Percentiles rank a stretch among this genome's conserved stretches.
Evolutionary conservation across 2,888 invertebrate genomes (phyloP).

Genomic region (Pegoplata infirma): DNA sequence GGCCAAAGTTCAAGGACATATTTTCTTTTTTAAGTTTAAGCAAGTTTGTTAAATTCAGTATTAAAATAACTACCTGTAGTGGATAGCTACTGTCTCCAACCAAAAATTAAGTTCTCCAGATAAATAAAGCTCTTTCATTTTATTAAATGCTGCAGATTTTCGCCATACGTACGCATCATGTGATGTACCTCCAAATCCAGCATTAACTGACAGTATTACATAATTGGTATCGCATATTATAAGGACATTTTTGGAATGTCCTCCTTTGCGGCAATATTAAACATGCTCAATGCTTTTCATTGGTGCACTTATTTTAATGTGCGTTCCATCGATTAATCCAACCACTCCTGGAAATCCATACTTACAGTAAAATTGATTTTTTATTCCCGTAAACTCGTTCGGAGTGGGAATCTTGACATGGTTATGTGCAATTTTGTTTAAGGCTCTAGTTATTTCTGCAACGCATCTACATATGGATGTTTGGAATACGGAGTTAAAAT

Average conservation of each 20-base stretch:
- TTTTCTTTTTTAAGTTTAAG: too few species aligned
- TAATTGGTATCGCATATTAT: background rate
- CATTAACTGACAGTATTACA: background rate
- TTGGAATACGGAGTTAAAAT: conserved; percentile 21
- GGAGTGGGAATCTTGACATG: conserved; percentile 28
- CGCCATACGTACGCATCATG: background rate
- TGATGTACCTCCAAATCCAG: background rate
- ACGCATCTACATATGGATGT: conserved; percentile 35
- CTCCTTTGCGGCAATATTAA: background rate
- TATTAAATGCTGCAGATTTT: too few species aligned
- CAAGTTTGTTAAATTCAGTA: too few species aligned
- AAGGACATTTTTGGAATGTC: background rate
- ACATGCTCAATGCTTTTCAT: background rate
- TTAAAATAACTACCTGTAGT: background rate
- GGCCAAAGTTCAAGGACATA: too few species aligned
- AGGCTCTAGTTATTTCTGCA: conserved; percentile 5
- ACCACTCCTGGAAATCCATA: conserved; percentile 14
- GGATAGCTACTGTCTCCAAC: background rate
- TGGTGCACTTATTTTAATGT: conserved; percentile 14
- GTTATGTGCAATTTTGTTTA: conserved; percentile 20
- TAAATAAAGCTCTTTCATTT: background rate
- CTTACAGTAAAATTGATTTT: conserved; percentile 19
- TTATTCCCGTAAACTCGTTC: conserved; percentile 7
- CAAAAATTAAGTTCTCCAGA: background rate
- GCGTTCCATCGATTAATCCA: conserved; percentile 23